A percentile compares a stretch with the other conserved stretches of the same genome.
Evolutionary conservation across 2,113 vertebrate genomes (phyloP).

Genomic region (Romanogobio albipinnatus): DNA sequence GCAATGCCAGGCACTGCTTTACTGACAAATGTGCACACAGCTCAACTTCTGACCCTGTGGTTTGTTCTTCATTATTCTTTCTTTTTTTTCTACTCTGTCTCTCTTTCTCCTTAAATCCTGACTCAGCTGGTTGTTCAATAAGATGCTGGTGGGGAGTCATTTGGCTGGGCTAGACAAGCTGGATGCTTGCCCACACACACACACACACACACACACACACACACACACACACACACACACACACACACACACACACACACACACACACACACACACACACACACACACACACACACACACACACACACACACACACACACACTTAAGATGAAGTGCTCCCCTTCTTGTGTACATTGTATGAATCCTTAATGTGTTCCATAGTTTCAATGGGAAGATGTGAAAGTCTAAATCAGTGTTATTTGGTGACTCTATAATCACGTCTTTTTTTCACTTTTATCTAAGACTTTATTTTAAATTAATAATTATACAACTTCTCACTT

Average conservation of each 20-base stretch:
- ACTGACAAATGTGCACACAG: slow-evolving; percentile 25
- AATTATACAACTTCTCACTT: neutral
- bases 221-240: neutral
- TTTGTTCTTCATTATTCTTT: slow-evolving; percentile 45
- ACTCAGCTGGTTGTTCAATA: slow-evolving; percentile 53
- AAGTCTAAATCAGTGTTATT: slow-evolving; percentile 12
- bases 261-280: too few relatives aligned
- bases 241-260: neutral
- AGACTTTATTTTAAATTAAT: neutral
- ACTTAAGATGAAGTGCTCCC: slow-evolving; percentile 21
- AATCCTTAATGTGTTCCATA: slow-evolving; percentile 57
- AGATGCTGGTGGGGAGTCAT: slow-evolving; percentile 54
- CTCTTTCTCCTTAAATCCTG: slow-evolving; percentile 39
- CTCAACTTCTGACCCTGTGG: slow-evolving; percentile 41
- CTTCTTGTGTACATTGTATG: slow-evolving; percentile 47
- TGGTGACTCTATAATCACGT: neutral
- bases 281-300: slow-evolving; percentile 39
- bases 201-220: neutral
- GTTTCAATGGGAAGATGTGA: slow-evolving; percentile 7
- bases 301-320: slow-evolving; percentile 57
- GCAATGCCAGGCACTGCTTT: slow-evolving; percentile 1
- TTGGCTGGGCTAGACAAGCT: slow-evolving; percentile 37
- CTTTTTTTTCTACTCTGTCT: slow-evolving; percentile 36
- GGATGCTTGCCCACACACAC: slow-evolving; percentile 41
- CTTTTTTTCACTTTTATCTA: neutral